Base-by-base conservation (phyloP, 2,888 invertebrate species). In the Gastrophysa polygoni region DNA sequence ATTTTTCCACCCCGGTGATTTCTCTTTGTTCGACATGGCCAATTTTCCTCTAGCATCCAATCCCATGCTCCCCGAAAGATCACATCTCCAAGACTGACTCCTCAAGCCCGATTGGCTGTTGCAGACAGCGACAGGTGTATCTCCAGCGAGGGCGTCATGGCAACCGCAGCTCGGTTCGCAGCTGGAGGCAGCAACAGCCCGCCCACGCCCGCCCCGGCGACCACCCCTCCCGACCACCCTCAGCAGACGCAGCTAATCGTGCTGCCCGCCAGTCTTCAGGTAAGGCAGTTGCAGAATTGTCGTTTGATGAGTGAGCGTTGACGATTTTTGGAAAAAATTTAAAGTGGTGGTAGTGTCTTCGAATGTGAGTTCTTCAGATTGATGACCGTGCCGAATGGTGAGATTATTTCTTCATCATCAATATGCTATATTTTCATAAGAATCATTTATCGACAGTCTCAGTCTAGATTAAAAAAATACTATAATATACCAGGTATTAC, bases 131-230 rank as follows among this genome's bases (percentile, higher is more conserved):
- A 69, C 72, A 67, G 79, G 77, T 76, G 81, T 80, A 80, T 78
- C 78, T 80, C 78, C 77, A 81, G 82, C 77, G 77, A 81, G 77
- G 77, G 67, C 73, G 75, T 75, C 81, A 82, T 81, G 82, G 82
- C 80, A 86, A 86, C 67, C 82, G 85, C 81, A 84, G 86, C 77
- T 85, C 87, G 56, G 83, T 87, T 63, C 84, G 86, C 77, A 85
- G 85, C 79, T 49, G 85, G 62, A 81, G 81, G 50, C 85, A 85
- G 77, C 85, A 85, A 78, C 83, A 85, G 77, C 74, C 79, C 78
- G 75, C 80, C 81, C 74, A 81, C 78, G 68, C 80, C 79, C 60
- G 77, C 79, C 66, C 80, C 81, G 61, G 80, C 81, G 67, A 78
- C 80, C 65, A 79, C 81, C 69, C 81, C 81, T 71, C 80, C 82